phyloP scores from a whole-genome alignment of 2,888 invertebrate genomes.

The Lepidonotus clava region DNA sequence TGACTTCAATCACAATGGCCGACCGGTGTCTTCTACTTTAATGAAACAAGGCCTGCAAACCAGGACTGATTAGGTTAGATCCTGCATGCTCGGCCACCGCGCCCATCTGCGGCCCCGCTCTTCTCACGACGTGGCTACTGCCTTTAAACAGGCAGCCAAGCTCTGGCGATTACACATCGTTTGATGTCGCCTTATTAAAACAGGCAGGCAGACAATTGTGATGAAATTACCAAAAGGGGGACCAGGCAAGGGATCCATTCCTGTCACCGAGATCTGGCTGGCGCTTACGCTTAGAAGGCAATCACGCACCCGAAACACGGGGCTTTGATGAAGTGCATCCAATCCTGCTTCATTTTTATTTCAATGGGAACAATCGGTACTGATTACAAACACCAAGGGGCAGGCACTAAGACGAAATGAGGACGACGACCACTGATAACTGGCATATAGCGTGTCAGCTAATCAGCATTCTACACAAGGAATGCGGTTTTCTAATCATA shows the following conservation, averaged over 20 bases:
- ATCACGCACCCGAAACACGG: neutral
- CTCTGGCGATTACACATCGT: constrained; percentile 3
- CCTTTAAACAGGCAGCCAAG: constrained; percentile 16
- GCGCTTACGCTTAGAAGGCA: neutral
- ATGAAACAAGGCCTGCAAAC: neutral
- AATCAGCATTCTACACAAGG: too few species aligned
- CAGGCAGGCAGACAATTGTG: constrained; percentile 41
- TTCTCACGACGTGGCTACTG: neutral
- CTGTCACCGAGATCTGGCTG: too few species aligned
- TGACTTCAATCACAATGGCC: neutral
- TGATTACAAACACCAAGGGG: neutral
- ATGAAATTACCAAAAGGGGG: constrained; percentile 30
- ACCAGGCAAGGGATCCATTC: neutral
- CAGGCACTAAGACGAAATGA: neutral
- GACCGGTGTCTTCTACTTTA: neutral
- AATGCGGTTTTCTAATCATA: too few species aligned
- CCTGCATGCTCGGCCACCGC: neutral
- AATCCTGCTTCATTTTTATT: neutral
- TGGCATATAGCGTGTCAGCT: too few species aligned
- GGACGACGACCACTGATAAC: neutral
- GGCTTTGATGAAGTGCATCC: neutral
- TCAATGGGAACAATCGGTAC: neutral
- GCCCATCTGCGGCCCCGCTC: neutral
- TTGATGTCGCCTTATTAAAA: constrained; percentile 50
- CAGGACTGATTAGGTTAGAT: constrained; percentile 33